A percentile compares a stretch with the other conserved stretches of the same genome.
phyloP scores from a whole-genome alignment of 2,113 vertebrate species.

The Neoarius graeffei region DNA sequence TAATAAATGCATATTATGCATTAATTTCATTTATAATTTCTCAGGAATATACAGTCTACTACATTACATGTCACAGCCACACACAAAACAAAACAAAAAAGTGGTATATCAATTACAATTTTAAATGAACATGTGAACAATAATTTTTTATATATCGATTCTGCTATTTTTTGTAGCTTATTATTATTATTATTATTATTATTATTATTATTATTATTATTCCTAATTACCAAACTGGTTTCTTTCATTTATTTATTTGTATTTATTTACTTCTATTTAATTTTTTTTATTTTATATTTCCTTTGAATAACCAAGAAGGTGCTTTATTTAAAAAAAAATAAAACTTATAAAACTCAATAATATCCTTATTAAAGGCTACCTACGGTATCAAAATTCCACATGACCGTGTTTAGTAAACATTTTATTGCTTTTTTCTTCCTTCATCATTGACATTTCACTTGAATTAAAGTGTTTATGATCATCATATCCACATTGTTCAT shows the following conservation, averaged over 20 bases:
- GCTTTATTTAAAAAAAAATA: not conserved
- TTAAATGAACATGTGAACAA: too few relatives aligned
- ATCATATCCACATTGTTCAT: not conserved
- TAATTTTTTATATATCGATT: too few relatives aligned
- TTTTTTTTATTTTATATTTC: not conserved
- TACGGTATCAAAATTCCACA: not conserved
- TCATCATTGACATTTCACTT: too few relatives aligned
- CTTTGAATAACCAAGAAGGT: not conserved
- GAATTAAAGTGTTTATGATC: not conserved
- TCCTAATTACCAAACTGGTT: not conserved
- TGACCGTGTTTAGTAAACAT: not conserved
- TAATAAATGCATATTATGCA: too few relatives aligned
- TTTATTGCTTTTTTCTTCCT: not conserved
- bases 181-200: constrained; percentile 1
- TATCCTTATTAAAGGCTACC: not conserved
- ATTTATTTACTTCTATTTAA: not conserved
- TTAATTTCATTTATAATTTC: too few relatives aligned
- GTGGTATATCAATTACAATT: too few relatives aligned
- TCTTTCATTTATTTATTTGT: not conserved
- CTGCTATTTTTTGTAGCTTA: not conserved
- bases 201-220: not conserved
- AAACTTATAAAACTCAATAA: not conserved
- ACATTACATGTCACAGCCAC: too few relatives aligned
- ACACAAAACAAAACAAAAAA: too few relatives aligned
- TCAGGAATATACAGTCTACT: too few relatives aligned